Evolutionary conservation across 2,113 vertebrate genomes (phyloP), one percentile per base, ranked within the genome.

Genomic region (Phaethornis superciliosus): DNA sequence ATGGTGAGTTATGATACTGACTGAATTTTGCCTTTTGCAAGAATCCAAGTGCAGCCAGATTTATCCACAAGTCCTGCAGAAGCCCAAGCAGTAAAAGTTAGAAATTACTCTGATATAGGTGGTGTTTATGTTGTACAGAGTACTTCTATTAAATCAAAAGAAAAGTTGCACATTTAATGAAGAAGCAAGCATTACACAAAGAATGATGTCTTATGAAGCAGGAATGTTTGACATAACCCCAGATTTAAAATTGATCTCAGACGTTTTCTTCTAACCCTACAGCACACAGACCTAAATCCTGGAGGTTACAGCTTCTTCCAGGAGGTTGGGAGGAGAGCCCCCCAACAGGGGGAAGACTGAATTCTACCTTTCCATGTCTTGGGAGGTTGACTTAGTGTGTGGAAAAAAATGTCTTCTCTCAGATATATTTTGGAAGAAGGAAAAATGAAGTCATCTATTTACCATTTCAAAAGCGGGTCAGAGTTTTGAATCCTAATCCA

Each of bases 401-500:
- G 0, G 62, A 28, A 51, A 72, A 30, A 60, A 82, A 71, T 67
- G 6, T 65, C 35, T 77, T 69, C 75, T 80, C 28, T 70, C 42
- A 77, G 71, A 76, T 71, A 7, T 20, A 42, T 83, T 85, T 74
- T 77, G 40, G 55, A 40, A n/a, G 27, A 37, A 54, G 18, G 8
- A 64, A 85, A 93, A 91, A 1, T 40, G 89, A 82, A 82, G 62
- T 35, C 22, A 76, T 72, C 17, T 80, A 32, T 65, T n/a, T n/a
- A 32, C 58, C 8, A 21, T 64, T 81, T 91, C 75, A 72, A 35
- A 96, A 90, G 46, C 47, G 90, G 79, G 55, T 74, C 85, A 91
- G 79, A 88, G 37, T 18, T 77, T 54, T 88, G 90, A 95, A 88
- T 93, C 63, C 44, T 91, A 90, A 91, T 85, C 42, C 71, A 80